Percentiles rank a stretch among this genome's conserved stretches.
phyloP scores from a whole-genome alignment of 2,797 vertebrate genomes.

The Sardinella longiceps region DNA sequence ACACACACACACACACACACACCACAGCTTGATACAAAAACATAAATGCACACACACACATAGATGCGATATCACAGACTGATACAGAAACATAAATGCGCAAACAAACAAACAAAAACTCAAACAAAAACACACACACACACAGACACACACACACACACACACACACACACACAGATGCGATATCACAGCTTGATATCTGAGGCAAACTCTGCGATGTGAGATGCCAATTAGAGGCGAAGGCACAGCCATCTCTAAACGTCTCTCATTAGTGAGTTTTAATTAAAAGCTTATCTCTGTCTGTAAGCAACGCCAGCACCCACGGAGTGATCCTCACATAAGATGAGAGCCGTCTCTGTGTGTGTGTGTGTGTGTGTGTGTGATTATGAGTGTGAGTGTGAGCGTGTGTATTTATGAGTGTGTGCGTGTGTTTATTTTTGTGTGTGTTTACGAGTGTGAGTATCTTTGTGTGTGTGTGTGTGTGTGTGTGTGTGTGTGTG shows the following conservation, averaged over 20 bases:
- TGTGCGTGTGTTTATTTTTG: background rate
- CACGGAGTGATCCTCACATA: slow-evolving; percentile 29
- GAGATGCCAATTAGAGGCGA: slow-evolving; percentile 9
- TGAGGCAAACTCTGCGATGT: slow-evolving; percentile 35
- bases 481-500: background rate
- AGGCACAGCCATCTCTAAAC: slow-evolving; percentile 46
- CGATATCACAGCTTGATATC: slow-evolving; percentile 39
- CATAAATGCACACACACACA: background rate
- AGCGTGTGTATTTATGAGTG: background rate
- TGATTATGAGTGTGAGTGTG: background rate
- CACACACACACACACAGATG: slow-evolving; percentile 27
- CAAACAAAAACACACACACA: slow-evolving; percentile 11
- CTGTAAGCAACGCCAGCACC: slow-evolving; percentile 48
- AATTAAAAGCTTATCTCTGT: slow-evolving; percentile 65
- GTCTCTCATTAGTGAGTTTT: slow-evolving; percentile 61
- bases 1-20: background rate
- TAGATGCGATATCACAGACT: too few species aligned
- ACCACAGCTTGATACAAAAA: background rate
- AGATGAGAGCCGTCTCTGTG: background rate
- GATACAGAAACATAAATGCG: background rate
- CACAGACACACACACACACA: background rate
- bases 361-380: background rate
- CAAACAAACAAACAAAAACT: slow-evolving; percentile 27
- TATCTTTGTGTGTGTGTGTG: background rate
- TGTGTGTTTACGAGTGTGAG: too few species aligned